A percentile compares a stretch with the other conserved stretches of the same genome.
Evolutionary conservation across 1,140 invertebrate species (phyloP).

Genomic region (Alviniconcha marisindica): DNA sequence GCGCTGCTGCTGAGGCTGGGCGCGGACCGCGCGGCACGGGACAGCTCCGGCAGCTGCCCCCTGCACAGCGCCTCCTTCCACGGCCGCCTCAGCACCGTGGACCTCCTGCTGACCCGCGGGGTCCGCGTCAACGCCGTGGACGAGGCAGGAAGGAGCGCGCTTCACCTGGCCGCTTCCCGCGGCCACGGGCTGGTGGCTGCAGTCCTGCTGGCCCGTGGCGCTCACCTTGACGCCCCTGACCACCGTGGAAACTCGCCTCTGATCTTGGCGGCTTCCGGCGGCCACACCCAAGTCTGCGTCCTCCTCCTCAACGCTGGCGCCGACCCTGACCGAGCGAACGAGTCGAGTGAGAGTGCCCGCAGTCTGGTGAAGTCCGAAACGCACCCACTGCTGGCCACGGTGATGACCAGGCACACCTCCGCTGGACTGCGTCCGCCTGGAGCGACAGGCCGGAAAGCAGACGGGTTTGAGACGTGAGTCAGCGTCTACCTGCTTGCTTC

Average conservation of each 20-base stretch:
- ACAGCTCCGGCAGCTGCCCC: not conserved
- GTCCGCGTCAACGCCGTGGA: constrained; percentile 51
- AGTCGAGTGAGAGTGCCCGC: constrained; percentile 30
- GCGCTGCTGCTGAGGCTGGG: not conserved
- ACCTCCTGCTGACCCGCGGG: constrained; percentile 50
- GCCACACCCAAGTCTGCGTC: constrained; percentile 55
- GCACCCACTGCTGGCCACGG: not conserved
- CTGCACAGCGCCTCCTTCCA: not conserved
- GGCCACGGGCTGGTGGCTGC: constrained; percentile 34
- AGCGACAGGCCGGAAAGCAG: too few species aligned
- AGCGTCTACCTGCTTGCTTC: too few species aligned
- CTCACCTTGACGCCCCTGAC: constrained; percentile 58
- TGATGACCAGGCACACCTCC: not conserved
- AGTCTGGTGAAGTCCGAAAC: not conserved
- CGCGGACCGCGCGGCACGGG: not conserved
- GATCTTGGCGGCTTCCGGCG: constrained; percentile 65
- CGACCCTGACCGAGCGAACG: constrained; percentile 47
- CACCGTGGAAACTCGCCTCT: constrained; percentile 67
- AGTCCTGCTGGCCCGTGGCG: constrained; percentile 41
- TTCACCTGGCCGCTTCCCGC: constrained; percentile 45
- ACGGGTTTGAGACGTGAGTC: too few species aligned
- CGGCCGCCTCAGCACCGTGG: not conserved
- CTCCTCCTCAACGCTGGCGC: constrained; percentile 40
- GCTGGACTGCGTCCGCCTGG: too few species aligned
- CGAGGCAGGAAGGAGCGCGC: constrained; percentile 53